These are phyloP conservation scores for Cataglyphis cursor DNA, from an alignment of 2,888 invertebrate genomes.

Conservation along the genomic window DNA sequence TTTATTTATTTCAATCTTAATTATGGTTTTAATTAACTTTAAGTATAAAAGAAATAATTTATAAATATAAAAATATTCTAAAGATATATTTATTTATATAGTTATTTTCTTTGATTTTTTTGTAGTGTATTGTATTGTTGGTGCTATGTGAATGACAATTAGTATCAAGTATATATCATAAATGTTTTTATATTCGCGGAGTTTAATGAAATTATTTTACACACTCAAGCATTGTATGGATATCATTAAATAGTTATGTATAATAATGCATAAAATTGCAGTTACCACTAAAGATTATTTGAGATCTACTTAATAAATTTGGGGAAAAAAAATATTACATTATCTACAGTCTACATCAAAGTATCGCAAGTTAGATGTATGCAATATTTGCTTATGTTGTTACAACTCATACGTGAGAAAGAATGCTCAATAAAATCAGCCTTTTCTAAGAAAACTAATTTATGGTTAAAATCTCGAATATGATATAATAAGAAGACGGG, in stretches of 20 bases:
- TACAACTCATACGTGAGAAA: constrained; percentile 27
- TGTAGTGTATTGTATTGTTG: constrained; percentile 2
- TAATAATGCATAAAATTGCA: constrained; percentile 46
- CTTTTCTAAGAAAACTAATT: neutral
- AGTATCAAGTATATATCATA: neutral
- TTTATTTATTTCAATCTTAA: constrained; percentile 8
- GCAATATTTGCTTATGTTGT: neutral
- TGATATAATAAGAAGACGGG: constrained; percentile 5
- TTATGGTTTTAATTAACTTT: neutral
- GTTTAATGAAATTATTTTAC: constrained; percentile 17
- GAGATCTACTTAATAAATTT: constrained; percentile 24
- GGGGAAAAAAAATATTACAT: neutral
- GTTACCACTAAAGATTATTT: constrained; percentile 47
- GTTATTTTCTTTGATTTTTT: constrained; percentile 7
- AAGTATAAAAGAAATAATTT: neutral
- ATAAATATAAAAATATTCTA: constrained; percentile 1
- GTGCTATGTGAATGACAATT: neutral
- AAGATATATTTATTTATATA: constrained; percentile 18
- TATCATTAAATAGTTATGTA: constrained; percentile 12
- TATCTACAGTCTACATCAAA: constrained; percentile 1
- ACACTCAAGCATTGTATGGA: neutral
- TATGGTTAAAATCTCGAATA: neutral
- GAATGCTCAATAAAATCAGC: constrained; percentile 3
- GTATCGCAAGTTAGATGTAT: neutral
- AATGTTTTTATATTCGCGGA: neutral